Conservation (phyloP, 1,140 invertebrate species). For the Stegodyphus dumicola region DNA sequence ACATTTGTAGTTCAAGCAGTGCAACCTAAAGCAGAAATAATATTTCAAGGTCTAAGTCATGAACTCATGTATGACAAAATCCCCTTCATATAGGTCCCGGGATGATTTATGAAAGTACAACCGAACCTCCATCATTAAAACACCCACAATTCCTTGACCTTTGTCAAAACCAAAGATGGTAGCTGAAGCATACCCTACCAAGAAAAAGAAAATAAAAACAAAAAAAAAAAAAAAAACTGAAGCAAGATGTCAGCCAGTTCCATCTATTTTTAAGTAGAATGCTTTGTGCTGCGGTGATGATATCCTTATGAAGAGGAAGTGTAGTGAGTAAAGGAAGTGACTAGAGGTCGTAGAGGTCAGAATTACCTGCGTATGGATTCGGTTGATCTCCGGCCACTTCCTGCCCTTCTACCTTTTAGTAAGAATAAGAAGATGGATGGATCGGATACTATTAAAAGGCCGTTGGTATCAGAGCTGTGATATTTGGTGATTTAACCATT, state of each 20-base stretch:
- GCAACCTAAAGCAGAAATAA: too few species aligned
- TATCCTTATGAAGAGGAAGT: conserved; percentile 36
- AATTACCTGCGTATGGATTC: conserved; percentile 41
- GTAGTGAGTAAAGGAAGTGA: conserved; percentile 19
- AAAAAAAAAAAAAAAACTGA: background rate
- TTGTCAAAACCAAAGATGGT: background rate
- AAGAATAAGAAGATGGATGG: background rate
- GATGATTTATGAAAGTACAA: too few species aligned
- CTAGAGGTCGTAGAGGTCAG: conserved; percentile 33
- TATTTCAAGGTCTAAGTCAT: too few species aligned
- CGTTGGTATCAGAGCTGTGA: background rate
- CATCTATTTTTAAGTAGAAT: conserved; percentile 35
- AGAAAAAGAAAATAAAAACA: background rate
- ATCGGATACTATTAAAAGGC: background rate
- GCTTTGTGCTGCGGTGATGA: background rate
- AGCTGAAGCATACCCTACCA: background rate
- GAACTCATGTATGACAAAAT: too few species aligned
- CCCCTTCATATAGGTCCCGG: too few species aligned
- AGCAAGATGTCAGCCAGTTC: conserved; percentile 13
- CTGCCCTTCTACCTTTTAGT: background rate
- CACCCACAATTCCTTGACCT: conserved; percentile 2
- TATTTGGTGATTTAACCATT: too few species aligned
- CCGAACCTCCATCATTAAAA: background rate
- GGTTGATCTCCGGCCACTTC: conserved; percentile 39
- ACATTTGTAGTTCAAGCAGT: too few species aligned